phyloP scores from a whole-genome alignment of 2,797 vertebrate species.

The Podargus strigoides region DNA sequence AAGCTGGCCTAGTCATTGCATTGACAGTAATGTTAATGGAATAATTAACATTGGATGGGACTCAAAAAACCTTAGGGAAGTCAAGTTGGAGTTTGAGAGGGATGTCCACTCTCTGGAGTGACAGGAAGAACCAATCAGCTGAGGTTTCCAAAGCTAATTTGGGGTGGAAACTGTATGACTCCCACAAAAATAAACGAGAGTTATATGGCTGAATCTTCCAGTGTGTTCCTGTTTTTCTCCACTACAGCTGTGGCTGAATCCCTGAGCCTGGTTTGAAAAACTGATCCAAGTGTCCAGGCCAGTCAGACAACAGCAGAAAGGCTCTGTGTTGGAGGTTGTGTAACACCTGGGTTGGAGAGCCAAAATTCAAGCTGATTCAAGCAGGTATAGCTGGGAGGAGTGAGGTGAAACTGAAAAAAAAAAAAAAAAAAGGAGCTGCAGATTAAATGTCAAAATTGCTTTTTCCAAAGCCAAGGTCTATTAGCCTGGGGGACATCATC shows the following conservation, averaged over 20 bases:
- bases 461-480: conserved; percentile 28
- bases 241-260: background rate
- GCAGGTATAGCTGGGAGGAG: conserved; percentile 31
- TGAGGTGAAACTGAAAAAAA: background rate
- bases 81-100: background rate
- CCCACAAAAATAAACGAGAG: background rate
- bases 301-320: background rate
- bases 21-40: background rate
- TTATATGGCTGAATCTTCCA: background rate
- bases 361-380: conserved; percentile 27
- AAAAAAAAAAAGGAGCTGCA: background rate
- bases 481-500: background rate
- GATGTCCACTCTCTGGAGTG: background rate
- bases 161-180: background rate
- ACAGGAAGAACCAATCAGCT: background rate
- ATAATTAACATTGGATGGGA: background rate
- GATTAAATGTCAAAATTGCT: conserved; percentile 33
- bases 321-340: background rate
- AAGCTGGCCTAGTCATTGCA: background rate
- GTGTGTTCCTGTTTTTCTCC: background rate
- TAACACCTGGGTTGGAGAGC: background rate
- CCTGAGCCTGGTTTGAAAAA: background rate
- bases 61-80: background rate
- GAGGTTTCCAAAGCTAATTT: background rate
- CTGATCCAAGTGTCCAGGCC: background rate